Base-by-base conservation (phyloP, 1,140 invertebrate genomes). In the Rhysida immarginata region DNA sequence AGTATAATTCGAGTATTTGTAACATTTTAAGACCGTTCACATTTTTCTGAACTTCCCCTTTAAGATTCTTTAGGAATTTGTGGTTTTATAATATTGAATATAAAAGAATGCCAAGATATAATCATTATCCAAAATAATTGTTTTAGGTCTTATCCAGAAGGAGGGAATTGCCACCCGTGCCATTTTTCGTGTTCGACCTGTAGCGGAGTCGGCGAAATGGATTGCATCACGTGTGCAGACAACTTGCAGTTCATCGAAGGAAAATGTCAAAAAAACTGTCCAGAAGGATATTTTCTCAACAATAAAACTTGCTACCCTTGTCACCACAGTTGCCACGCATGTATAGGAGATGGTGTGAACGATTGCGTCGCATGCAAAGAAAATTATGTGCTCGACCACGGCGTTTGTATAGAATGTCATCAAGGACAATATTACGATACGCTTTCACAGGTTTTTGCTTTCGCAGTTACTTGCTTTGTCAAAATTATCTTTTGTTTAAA, bases 181-280 rank as follows among this genome's bases (percentile, higher is more conserved):
- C 84, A 89, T 65, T 70, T 85, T 18, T 83, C 83, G 24, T 93
- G 89, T 66, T 79, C 80, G 61, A 85, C 85, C 1, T 94, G 90
- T 68, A 80, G 71, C 74, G 64, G 87, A 78, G 85, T 85, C 0
- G 73, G 83, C 21, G 75, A 82, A 24, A 82, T 86, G 67, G 83
- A 91, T 65, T 92, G 88, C 69, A 83, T 89, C 0, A 80, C 78
- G 14, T 93, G 88, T 71, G 82, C 82, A 0, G 66, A 71, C 3
- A 81, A 81, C 13, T 86, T 82, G 81, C 79, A 83, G 65, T 69
- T 90, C 26, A 80, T 84, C 0, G 80, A 81, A 1, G 85, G 85
- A 2, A 81, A 86, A 65, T 92, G 87, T 65, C 80, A 85, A 62
- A 80, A 82, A 0, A 80, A 84, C 63, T 91, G 87, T 70, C 87